Evolutionary conservation across 2,888 invertebrate genomes (phyloP), one percentile per base, ranked within the genome.

Genomic region (Melikaiella ostensackeni): DNA sequence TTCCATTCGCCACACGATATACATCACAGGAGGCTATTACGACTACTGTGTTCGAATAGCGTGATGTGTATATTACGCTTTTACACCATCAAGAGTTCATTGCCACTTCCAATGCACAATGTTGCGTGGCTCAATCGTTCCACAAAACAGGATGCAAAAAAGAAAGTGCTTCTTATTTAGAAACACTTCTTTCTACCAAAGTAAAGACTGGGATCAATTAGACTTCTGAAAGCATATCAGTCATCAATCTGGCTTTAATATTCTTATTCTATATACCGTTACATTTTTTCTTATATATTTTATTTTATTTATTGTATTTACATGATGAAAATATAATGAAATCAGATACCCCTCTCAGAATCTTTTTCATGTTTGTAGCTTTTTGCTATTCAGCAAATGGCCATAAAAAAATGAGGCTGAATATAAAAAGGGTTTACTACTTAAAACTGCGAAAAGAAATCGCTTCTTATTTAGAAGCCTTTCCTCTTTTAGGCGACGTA

Each of bases 1-100:
- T 87, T 88, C 83, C 83, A 81, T 77, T 70, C 59, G 62, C 62
- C 5, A 30, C 33, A 38, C 35, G 21, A 64, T 38, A 38, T 19
- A 64, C 63, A 38, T 59, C 59, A 59, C 27, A 59, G 27, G 27
- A 27, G 24, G 59, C 59, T 59, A 59, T 59, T 59, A 59, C 59
- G 27, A 59, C 27, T 24, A 27, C 59, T 24, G 64, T 42, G 38
- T 24, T 42, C 33, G 8, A 24, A 63, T 38, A 63, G 35, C 33
- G 21, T 35, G 6, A 13, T 35, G 33, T 63, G 33, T 38, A 24
- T 64, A 64, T 38, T 42, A 64, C 24, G 21, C 35, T 21, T 24
- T 42, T 24, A 38, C 64, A 42, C 38, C 42, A 42, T 64, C 38
- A 64, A 64, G 21, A 64, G 64, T 64, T 64, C 64, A 64, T 64